phyloP scores from a whole-genome alignment of 92 coral and sea anemone genomes.

The Paragorgia papillata region DNA sequence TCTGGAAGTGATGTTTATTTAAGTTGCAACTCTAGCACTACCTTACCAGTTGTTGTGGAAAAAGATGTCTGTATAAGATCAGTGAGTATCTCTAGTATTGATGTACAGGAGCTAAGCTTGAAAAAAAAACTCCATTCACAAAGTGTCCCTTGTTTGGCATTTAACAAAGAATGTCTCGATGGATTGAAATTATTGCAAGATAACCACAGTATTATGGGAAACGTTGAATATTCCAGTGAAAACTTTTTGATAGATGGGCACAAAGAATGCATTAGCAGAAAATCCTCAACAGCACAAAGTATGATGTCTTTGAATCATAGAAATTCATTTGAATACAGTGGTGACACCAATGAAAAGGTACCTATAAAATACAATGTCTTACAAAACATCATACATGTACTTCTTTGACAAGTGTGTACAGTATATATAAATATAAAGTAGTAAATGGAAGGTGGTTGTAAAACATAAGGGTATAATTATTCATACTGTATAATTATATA shows the following conservation, averaged over 20 bases:
- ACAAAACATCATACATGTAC: neutral
- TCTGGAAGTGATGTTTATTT: slow-evolving; percentile 28
- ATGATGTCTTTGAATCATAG: slow-evolving; percentile 31
- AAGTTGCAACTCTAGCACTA: slow-evolving; percentile 17
- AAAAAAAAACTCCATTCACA: slow-evolving; percentile 24
- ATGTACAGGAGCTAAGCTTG: slow-evolving; percentile 32
- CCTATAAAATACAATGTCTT: neutral
- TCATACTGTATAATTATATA: no score
- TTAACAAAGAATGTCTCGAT: slow-evolving; percentile 15
- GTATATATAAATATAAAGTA: neutral
- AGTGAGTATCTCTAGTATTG: slow-evolving; percentile 40
- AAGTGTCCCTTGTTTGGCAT: slow-evolving; percentile 43
- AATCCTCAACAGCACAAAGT: slow-evolving; percentile 40
- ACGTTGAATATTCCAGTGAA: slow-evolving; percentile 8
- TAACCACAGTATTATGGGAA: slow-evolving; percentile 1
- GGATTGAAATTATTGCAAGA: slow-evolving; percentile 11
- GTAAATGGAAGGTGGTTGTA: no score
- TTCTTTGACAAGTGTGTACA: neutral
- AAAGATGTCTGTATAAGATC: slow-evolving; percentile 23
- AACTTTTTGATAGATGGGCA: neutral
- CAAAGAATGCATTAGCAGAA: slow-evolving; percentile 15
- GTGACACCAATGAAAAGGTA: slow-evolving; percentile 33
- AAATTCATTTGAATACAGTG: neutral
- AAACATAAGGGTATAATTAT: no score
- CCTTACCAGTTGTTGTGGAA: slow-evolving; percentile 20